Evolutionary conservation across 1,140 invertebrate species (phyloP), one percentile per base, ranked within the genome.

Genomic region (Bombus polaris): DNA sequence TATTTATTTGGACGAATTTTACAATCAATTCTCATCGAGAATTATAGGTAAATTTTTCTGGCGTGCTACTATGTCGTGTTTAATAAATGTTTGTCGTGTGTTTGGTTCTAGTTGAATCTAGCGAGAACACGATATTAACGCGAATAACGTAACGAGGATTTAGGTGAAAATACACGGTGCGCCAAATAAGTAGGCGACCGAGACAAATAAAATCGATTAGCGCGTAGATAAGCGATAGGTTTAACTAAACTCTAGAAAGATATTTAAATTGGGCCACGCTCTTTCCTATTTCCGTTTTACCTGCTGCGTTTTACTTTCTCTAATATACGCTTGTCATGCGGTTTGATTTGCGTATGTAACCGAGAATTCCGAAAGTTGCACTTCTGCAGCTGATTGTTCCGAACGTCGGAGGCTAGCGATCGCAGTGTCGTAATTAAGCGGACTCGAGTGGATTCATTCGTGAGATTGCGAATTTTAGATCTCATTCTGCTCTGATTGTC

Each of bases 401-500:
- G 59, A 81, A n/a, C 44, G 35, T 78, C 59, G 28, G 53, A 25
- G 32, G 5, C 66, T 80, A 73, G 62, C n/a, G 76, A 85, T 85
- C 9, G 10, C 32, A 4, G 65, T 72, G 68, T 83, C 37, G 77
- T 72, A 85, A 85, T 85, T 85, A 85, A 79, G 18, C 18, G 57
- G 81, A 65, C 81, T 42, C 74, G 62, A 57, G 65, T 39, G 74
- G 83, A 84, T 80, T 80, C 76, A 47, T 84, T 80, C 66, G 76
- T 62, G 68, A 80, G 83, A 85, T 75, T 59, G 84, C 79, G 81
- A 83, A 86, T 86, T 76, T 86, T 53, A 59, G 73, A 73, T 82
- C 85, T 68, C 81, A 78, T 84, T 62, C 83, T 88, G 90, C 87
- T 91, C 88, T 91, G 88, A 88, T 91, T 88, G 81, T 73, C 85